phyloP scores from a whole-genome alignment of 2,797 vertebrate species.

The Gallinago solitaria region DNA sequence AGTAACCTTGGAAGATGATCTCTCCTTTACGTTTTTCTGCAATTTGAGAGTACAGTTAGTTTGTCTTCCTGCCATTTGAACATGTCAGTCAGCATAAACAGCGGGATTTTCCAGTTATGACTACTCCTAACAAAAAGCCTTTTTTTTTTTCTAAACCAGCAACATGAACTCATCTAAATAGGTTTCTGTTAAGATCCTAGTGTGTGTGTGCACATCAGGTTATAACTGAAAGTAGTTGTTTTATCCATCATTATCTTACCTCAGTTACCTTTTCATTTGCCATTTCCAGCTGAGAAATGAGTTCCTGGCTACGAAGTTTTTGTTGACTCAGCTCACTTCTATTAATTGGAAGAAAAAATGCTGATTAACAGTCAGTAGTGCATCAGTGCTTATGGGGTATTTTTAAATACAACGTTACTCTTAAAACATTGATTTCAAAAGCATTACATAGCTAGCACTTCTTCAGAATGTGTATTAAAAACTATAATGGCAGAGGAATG shows the following conservation, averaged over 20 bases:
- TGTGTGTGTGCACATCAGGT: background rate
- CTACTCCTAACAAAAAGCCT: background rate
- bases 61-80: background rate
- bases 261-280: slow-evolving; percentile 83
- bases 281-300: slow-evolving; percentile 85
- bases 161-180: slow-evolving; percentile 17
- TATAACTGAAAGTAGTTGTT: slow-evolving; percentile 1
- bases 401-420: background rate
- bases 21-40: background rate
- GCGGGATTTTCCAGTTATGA: background rate
- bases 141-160: background rate
- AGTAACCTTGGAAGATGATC: background rate
- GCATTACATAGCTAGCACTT: background rate
- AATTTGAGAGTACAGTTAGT: background rate
- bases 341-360: slow-evolving; percentile 56
- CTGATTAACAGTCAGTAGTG: slow-evolving; percentile 13
- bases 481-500: background rate
- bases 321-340: slow-evolving; percentile 89
- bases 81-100: background rate
- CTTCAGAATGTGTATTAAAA: background rate
- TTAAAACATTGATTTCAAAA: background rate
- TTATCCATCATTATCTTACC: slow-evolving; percentile 76
- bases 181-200: background rate
- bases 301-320: slow-evolving; percentile 85
- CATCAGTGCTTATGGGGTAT: background rate